Evolutionary conservation across 1,140 invertebrate species (phyloP).

Genomic region (Tribolium castaneum): DNA sequence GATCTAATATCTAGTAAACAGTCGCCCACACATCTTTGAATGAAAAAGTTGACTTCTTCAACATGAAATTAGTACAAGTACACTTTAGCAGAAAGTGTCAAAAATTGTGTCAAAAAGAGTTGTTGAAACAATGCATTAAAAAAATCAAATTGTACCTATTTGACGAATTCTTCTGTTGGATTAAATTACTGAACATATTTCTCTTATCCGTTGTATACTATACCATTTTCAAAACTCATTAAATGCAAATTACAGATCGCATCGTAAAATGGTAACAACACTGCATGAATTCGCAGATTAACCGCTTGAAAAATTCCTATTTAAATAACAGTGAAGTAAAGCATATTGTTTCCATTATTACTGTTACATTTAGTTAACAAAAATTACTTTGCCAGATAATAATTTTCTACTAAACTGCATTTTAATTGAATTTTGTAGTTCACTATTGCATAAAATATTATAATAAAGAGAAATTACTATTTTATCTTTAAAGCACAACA

Average conservation of each 20-base stretch:
- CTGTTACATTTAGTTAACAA: not conserved
- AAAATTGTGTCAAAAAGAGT: too few species aligned
- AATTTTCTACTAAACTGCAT: too few species aligned
- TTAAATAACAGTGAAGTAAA: slow-evolving; percentile 1
- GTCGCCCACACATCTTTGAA: too few species aligned
- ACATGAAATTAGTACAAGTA: too few species aligned
- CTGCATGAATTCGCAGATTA: slow-evolving; percentile 10
- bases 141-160: too few species aligned
- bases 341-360: not conserved
- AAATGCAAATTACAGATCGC: slow-evolving; percentile 5
- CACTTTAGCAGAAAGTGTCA: too few species aligned
- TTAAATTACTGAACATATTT: not conserved
- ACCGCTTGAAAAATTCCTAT: not conserved
- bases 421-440: too few species aligned
- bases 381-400: not conserved
- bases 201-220: not conserved
- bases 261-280: slow-evolving; percentile 8
- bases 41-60: too few species aligned
- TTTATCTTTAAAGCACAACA: not conserved
- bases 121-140: too few species aligned
- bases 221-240: not conserved
- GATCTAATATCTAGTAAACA: too few species aligned
- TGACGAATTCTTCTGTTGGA: too few species aligned
- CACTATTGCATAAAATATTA: too few species aligned
- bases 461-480: not conserved